Percentiles rank a stretch among this genome's conserved stretches.
These are phyloP conservation scores for Polypterus bichir DNA, from an alignment of 2,113 vertebrate genomes.

Conservation along the genomic window DNA sequence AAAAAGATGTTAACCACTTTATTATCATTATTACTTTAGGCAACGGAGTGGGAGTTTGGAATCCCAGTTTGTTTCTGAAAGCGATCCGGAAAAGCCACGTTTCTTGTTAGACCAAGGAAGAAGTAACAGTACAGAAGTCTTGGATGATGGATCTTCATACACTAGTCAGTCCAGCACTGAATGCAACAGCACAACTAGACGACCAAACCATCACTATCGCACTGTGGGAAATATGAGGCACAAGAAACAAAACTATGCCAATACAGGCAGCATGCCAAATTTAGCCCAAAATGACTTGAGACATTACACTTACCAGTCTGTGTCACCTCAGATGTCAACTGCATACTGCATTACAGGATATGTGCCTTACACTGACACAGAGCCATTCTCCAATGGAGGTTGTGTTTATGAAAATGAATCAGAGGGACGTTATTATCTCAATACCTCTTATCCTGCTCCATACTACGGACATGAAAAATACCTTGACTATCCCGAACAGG, in stretches of 20 bases:
- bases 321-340: conserved; percentile 52
- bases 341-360: conserved; percentile 77
- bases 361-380: conserved; percentile 46
- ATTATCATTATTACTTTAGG: conserved; percentile 48
- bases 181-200: conserved; percentile 48
- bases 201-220: conserved; percentile 48
- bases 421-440: conserved; percentile 83
- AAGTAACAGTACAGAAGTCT: conserved; percentile 87
- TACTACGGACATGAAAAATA: conserved; percentile 58
- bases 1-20: too few species aligned
- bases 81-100: conserved; percentile 39
- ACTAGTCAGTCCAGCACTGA: conserved; percentile 91
- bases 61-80: conserved; percentile 59
- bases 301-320: conserved; percentile 47
- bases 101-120: conserved; percentile 54
- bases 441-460: conserved; percentile 57
- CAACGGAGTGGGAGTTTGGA: conserved; percentile 88
- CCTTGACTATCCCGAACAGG: conserved; percentile 47
- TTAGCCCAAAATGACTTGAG: conserved; percentile 66
- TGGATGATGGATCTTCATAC: conserved; percentile 87
- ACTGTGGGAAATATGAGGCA: conserved; percentile 62
- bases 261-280: conserved; percentile 91
- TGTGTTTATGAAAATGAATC: conserved; percentile 74
- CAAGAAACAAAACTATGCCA: conserved; percentile 66
- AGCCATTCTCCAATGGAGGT: conserved; percentile 53